Conservation (phyloP, 2,888 invertebrate species). For the Athripsodes cinereus region DNA sequence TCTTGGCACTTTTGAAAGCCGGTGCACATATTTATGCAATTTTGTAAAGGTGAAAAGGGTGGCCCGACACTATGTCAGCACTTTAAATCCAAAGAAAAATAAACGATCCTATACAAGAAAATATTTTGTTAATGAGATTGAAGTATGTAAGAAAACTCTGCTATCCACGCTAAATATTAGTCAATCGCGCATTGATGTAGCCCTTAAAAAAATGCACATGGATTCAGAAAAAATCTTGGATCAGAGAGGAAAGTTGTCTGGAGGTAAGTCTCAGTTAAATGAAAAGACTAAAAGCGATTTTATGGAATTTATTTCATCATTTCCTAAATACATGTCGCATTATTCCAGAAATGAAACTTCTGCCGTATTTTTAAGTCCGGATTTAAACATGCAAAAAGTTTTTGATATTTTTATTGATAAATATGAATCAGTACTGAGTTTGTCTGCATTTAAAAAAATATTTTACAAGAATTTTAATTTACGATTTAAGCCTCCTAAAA, state of each 20-base stretch:
- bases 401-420: no score
- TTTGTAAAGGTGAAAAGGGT: no score
- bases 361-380: neutral
- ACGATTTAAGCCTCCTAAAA: no score
- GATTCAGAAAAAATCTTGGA: neutral
- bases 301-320: neutral
- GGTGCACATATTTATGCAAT: no score
- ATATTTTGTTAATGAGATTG: neutral
- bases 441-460: no score
- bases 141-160: neutral
- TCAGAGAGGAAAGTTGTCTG: neutral
- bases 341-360: neutral
- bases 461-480: no score
- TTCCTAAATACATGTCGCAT: neutral
- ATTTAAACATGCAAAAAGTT: no score
- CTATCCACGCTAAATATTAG: neutral
- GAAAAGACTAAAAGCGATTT: neutral
- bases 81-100: no score
- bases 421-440: no score
- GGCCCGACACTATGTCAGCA: no score
- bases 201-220: neutral
- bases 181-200: neutral
- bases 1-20: no score
- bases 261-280: neutral
- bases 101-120: no score